phyloP scores from a whole-genome alignment of 2,797 vertebrate genomes.

The Champsocephalus gunnari region DNA sequence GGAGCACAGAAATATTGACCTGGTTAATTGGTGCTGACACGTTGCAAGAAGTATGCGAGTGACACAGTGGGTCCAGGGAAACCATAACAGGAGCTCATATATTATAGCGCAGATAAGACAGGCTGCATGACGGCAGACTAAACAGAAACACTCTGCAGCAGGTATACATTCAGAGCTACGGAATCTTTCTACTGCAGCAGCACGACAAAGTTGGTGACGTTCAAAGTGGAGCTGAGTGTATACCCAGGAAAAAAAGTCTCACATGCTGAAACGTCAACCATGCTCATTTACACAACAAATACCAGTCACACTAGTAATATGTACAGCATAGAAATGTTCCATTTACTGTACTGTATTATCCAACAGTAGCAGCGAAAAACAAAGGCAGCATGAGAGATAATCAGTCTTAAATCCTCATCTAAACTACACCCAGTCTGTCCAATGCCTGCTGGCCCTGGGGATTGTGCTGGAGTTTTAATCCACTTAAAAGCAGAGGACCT shows the following conservation, averaged over 20 bases:
- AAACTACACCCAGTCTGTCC: conserved; percentile 82
- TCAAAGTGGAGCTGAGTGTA: conserved; percentile 40
- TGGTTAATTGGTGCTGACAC: conserved; percentile 73
- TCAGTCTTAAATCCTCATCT: conserved; percentile 84
- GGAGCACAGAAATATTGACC: conserved; percentile 70
- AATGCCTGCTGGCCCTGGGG: conserved; percentile 78
- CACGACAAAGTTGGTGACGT: conserved; percentile 57
- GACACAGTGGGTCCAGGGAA: conserved; percentile 46
- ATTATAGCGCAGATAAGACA: conserved; percentile 62
- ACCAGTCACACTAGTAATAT: conserved; percentile 22
- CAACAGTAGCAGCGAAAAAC: conserved; percentile 74
- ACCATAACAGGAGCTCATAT: conserved; percentile 53
- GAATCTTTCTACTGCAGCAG: conserved; percentile 60
- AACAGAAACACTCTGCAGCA: conserved; percentile 73
- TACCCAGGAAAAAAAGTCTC: conserved; percentile 43
- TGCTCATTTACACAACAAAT: conserved; percentile 28
- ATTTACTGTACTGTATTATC: conserved; percentile 42
- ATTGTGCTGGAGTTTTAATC: conserved; percentile 85
- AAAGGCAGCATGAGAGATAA: conserved; percentile 80
- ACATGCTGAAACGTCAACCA: conserved; percentile 42
- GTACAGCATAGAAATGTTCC: conserved; percentile 15
- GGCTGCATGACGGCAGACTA: conserved; percentile 66
- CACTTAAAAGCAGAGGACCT: conserved; percentile 85
- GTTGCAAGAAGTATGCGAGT: conserved; percentile 58
- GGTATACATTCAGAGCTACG: conserved; percentile 64